These are phyloP conservation scores for Misgurnus anguillicaudatus DNA, from an alignment of 2,113 vertebrate genomes.

Conservation along the genomic window DNA sequence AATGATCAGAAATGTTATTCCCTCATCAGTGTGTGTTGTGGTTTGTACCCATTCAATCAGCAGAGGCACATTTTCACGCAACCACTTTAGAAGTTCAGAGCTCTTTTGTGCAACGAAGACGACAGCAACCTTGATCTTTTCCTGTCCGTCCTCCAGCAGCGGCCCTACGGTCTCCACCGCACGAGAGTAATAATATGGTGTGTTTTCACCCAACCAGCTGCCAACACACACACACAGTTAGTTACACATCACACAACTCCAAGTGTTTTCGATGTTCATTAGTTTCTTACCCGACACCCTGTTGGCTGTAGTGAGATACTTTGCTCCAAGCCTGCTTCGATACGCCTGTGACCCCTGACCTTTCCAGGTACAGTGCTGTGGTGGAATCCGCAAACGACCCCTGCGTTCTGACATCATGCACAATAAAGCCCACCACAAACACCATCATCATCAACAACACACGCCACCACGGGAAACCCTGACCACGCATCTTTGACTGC, in stretches of 20 bases:
- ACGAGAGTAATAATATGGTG: constrained; percentile 75
- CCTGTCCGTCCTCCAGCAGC: constrained; percentile 72
- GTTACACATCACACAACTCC: background rate
- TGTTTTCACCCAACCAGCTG: constrained; percentile 84
- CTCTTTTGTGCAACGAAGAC: constrained; percentile 65
- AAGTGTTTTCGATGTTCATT: background rate
- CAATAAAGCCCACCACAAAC: constrained; percentile 75
- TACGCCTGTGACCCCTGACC: constrained; percentile 75
- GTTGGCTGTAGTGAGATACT: constrained; percentile 72
- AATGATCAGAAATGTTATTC: too few species aligned
- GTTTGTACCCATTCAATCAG: constrained; percentile 78
- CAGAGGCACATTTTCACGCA: constrained; percentile 68
- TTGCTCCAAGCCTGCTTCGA: constrained; percentile 80
- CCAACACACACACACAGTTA: constrained; percentile 16
- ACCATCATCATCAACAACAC: constrained; percentile 80
- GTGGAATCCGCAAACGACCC: constrained; percentile 79
- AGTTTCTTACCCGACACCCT: constrained; percentile 79
- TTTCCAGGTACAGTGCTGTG: constrained; percentile 73
- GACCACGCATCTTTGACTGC: constrained; percentile 80
- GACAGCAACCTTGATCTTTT: constrained; percentile 58
- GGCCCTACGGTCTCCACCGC: constrained; percentile 69
- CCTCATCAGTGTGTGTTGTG: too few species aligned
- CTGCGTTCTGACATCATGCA: constrained; percentile 80
- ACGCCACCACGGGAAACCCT: constrained; percentile 80
- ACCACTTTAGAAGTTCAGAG: constrained; percentile 71